A percentile compares a stretch with the other conserved stretches of the same genome.
Conservation (phyloP, 1,140 invertebrate genomes). For the Pomacea maculata region DNA sequence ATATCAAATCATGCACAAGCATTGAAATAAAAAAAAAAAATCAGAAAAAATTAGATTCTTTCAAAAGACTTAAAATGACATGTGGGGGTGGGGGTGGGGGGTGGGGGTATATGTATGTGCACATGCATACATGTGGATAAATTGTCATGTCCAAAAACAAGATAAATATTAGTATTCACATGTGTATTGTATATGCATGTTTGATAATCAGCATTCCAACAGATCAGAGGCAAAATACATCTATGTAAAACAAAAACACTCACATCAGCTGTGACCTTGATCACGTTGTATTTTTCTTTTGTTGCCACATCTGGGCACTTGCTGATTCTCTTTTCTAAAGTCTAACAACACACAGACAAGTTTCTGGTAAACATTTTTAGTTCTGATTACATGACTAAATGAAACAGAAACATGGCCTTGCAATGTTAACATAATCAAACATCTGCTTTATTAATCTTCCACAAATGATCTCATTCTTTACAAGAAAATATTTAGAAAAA, state of each 20-base stretch:
- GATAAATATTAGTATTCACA: too few relatives aligned
- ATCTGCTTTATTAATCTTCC: too few relatives aligned
- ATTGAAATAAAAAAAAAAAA: too few relatives aligned
- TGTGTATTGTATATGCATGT: neutral
- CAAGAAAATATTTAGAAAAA: too few relatives aligned
- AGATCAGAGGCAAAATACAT: neutral
- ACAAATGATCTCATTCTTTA: too few relatives aligned
- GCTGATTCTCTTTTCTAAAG: constrained; percentile 74
- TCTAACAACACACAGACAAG: constrained; percentile 64
- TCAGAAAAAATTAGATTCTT: too few relatives aligned
- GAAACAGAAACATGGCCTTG: too few relatives aligned
- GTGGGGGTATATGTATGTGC: neutral
- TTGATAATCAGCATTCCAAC: neutral
- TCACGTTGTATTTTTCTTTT: constrained; percentile 71
- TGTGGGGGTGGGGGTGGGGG: neutral
- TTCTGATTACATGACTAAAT: too few relatives aligned
- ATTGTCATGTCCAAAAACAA: too few relatives aligned
- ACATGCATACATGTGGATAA: neutral
- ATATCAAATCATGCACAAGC: too few relatives aligned
- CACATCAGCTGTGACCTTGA: constrained; percentile 64
- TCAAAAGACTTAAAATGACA: neutral
- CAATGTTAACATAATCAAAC: too few relatives aligned
- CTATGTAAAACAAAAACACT: constrained; percentile 1
- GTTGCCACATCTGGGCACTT: constrained; percentile 74
- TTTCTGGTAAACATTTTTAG: too few relatives aligned